These are phyloP conservation scores for Zelostemma sp. DNA, from an alignment of 1,140 invertebrate genomes.

Conservation along the genomic window DNA sequence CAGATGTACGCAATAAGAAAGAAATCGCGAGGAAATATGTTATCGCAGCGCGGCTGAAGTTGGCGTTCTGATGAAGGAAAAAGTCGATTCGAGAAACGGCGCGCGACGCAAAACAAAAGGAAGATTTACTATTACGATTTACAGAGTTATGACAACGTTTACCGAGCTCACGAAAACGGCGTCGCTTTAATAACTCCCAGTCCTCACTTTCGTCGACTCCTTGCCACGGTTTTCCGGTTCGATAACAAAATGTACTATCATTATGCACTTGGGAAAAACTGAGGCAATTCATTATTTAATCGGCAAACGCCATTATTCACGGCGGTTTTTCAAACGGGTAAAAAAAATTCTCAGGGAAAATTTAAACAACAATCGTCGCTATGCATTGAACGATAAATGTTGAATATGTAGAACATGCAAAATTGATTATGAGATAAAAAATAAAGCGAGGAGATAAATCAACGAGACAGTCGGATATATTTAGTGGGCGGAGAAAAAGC, in stretches of 20 bases:
- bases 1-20: background rate
- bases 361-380: no score
- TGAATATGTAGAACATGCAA: slow-evolving; percentile 11
- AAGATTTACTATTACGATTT: slow-evolving; percentile 16
- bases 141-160: slow-evolving; percentile 13
- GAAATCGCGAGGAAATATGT: slow-evolving; percentile 12
- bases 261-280: no score
- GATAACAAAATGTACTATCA: no score
- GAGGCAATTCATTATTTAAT: no score
- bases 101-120: slow-evolving; percentile 7
- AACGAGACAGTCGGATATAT: slow-evolving; percentile 36
- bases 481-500: slow-evolving; percentile 39
- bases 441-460: slow-evolving; percentile 31
- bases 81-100: slow-evolving; percentile 3
- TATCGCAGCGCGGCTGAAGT: slow-evolving; percentile 8
- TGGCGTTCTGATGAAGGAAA: slow-evolving; percentile 9
- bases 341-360: no score
- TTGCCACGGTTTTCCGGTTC: no score
- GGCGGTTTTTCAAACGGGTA: no score
- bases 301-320: no score
- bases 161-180: background rate
- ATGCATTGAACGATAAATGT: no score
- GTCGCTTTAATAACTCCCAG: slow-evolving; percentile 15
- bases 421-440: slow-evolving; percentile 34
- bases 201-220: no score